Evolutionary conservation across 2,888 invertebrate species (phyloP).

Genomic region (Lasioglossum lativentre): DNA sequence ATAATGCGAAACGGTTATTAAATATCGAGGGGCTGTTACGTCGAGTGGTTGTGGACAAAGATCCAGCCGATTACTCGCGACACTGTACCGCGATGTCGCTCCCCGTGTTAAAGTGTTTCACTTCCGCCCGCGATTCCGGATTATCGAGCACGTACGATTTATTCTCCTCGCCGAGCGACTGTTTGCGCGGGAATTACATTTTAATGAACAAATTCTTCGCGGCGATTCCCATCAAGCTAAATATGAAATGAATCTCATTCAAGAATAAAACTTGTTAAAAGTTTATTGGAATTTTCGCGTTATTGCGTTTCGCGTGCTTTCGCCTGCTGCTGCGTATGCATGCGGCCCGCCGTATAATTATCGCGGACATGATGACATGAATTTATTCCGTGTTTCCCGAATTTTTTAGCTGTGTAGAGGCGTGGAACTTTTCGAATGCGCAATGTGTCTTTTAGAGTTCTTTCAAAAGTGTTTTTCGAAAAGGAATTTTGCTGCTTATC

Average conservation of each 20-base stretch:
- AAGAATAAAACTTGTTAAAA: conserved; percentile 12
- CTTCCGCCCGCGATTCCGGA: neutral
- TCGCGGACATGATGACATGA: neutral
- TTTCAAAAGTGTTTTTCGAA: neutral
- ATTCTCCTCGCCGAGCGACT: neutral
- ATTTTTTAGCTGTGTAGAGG: neutral
- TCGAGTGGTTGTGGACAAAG: neutral
- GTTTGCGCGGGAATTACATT: conserved; percentile 12
- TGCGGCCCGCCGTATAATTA: neutral
- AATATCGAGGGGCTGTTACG: conserved; percentile 12
- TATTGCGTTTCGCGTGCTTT: neutral
- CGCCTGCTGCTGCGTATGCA: too few relatives aligned
- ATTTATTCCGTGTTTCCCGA: neutral
- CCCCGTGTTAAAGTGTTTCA: neutral
- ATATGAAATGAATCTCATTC: conserved; percentile 10
- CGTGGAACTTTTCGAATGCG: neutral
- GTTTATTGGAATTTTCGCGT: conserved; percentile 11
- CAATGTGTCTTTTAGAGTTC: neutral
- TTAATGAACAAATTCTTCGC: conserved; percentile 46
- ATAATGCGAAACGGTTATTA: conserved; percentile 38
- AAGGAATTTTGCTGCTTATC: neutral
- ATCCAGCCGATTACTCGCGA: neutral
- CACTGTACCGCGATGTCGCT: neutral
- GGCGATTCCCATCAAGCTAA: neutral
- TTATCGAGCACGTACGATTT: neutral